Conservation (phyloP, 2,888 invertebrate species). For the Rhingia rostrata region DNA sequence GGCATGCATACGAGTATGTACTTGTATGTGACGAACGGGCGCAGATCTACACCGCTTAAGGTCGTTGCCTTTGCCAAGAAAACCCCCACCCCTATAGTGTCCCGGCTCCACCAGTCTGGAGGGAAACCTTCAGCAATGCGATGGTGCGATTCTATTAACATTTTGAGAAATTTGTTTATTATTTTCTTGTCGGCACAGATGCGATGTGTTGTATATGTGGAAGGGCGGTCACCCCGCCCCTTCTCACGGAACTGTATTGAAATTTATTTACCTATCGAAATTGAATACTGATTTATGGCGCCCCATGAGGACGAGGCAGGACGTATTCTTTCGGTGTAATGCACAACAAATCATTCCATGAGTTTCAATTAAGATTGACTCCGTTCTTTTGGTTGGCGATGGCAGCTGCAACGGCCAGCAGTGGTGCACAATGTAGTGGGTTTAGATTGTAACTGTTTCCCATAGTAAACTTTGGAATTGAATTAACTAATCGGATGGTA, state of each 20-base stretch:
- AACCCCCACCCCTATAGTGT: not conserved
- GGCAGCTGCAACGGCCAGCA: not conserved
- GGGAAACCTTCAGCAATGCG: constrained; percentile 31
- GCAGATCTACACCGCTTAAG: constrained; percentile 24
- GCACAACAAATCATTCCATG: constrained; percentile 66
- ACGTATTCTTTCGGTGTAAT: constrained; percentile 61
- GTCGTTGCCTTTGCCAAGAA: constrained; percentile 2
- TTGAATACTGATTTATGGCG: constrained; percentile 65
- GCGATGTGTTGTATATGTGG: constrained; percentile 25
- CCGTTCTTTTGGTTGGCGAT: constrained; percentile 3
- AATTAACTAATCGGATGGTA: constrained; percentile 61
- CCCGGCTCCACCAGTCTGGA: not conserved
- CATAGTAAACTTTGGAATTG: constrained; percentile 51
- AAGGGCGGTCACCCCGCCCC: constrained; percentile 3
- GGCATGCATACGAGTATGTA: constrained; percentile 4
- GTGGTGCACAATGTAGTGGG: not conserved
- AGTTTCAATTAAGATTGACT: constrained; percentile 71
- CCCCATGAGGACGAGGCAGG: constrained; percentile 43
- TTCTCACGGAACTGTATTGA: constrained; percentile 31
- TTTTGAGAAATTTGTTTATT: constrained; percentile 69
- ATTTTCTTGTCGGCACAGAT: constrained; percentile 57
- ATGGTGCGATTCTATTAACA: constrained; percentile 65
- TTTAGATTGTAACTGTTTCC: constrained; percentile 18
- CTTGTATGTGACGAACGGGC: constrained; percentile 37
- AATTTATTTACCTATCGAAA: constrained; percentile 64